Evolutionary conservation across 2,888 invertebrate species (phyloP).

Genomic region (Gnatocerus cornutus): DNA sequence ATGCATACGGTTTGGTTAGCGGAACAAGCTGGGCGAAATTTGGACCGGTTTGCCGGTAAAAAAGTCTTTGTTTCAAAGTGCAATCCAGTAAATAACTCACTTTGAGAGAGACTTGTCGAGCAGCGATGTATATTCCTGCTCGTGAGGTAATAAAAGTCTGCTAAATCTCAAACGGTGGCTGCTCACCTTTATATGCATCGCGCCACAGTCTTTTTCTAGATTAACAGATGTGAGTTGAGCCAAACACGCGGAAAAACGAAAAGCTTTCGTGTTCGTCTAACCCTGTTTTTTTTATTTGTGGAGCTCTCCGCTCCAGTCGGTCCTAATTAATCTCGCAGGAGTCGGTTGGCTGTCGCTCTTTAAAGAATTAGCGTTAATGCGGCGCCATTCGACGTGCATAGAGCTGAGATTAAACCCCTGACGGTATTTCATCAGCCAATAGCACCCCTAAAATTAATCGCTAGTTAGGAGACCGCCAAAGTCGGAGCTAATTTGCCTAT

Average conservation of each 20-base stretch:
- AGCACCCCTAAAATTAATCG: constrained; percentile 6
- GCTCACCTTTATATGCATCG: too few species aligned
- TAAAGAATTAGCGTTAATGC: constrained; percentile 14
- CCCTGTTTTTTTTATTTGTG: neutral
- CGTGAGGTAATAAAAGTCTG: too few species aligned
- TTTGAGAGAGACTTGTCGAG: too few species aligned
- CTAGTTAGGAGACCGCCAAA: constrained; percentile 4
- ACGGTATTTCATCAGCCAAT: neutral
- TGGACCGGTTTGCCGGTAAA: too few species aligned
- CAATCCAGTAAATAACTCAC: too few species aligned
- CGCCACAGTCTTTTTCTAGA: neutral
- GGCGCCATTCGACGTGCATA: constrained; percentile 5
- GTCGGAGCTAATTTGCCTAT: constrained; percentile 12
- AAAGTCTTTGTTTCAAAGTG: too few species aligned
- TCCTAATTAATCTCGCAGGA: constrained; percentile 1
- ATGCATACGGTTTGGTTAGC: too few species aligned
- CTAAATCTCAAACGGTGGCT: too few species aligned
- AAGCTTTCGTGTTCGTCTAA: constrained; percentile 1
- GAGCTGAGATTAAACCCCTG: constrained; percentile 5
- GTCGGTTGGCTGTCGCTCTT: neutral
- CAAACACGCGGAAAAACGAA: neutral
- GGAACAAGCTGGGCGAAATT: too few species aligned
- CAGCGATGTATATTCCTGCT: too few species aligned
- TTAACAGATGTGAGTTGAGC: neutral
- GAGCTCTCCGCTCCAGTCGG: neutral